Conservation (phyloP, 2,888 invertebrate genomes). For the Latheticus oryzae region DNA sequence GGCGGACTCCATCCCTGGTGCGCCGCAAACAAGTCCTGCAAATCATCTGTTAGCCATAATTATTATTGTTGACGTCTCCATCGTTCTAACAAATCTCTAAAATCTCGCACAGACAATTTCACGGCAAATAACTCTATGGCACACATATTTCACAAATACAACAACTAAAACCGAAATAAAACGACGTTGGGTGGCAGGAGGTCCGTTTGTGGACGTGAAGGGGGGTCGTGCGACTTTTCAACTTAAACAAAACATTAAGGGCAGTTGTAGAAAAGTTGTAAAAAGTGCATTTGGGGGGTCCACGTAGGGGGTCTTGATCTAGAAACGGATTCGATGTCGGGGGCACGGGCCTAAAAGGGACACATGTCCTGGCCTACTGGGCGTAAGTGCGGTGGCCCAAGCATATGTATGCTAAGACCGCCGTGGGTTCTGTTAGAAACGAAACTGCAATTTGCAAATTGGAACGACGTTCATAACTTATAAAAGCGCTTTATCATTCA, state of each 20-base stretch:
- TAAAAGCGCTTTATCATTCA: constrained; percentile 16
- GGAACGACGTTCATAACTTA: background rate
- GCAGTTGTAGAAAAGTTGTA: constrained; percentile 50
- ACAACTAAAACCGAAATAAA: constrained; percentile 46
- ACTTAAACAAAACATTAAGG: constrained; percentile 55
- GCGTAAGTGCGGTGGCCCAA: constrained; percentile 44
- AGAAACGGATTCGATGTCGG: constrained; percentile 44
- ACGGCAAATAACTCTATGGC: constrained; percentile 55
- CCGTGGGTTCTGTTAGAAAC: constrained; percentile 35
- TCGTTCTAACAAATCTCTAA: constrained; percentile 43
- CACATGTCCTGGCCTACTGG: constrained; percentile 53
- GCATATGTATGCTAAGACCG: constrained; percentile 49
- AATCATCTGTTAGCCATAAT: constrained; percentile 44
- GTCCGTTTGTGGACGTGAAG: constrained; percentile 50
- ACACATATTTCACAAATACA: constrained; percentile 53
- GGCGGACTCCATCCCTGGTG: constrained; percentile 44
- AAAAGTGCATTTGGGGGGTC: constrained; percentile 54
- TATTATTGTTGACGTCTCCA: constrained; percentile 48
- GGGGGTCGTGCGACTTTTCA: constrained; percentile 56
- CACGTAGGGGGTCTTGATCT: constrained; percentile 50
- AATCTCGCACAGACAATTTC: constrained; percentile 52
- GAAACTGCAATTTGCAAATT: constrained; percentile 43
- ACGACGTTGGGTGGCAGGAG: constrained; percentile 39
- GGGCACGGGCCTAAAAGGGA: constrained; percentile 55
- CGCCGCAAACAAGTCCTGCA: constrained; percentile 43